Base-by-base conservation (phyloP, 1,140 invertebrate genomes). In the Leptonema lineaticorne region DNA sequence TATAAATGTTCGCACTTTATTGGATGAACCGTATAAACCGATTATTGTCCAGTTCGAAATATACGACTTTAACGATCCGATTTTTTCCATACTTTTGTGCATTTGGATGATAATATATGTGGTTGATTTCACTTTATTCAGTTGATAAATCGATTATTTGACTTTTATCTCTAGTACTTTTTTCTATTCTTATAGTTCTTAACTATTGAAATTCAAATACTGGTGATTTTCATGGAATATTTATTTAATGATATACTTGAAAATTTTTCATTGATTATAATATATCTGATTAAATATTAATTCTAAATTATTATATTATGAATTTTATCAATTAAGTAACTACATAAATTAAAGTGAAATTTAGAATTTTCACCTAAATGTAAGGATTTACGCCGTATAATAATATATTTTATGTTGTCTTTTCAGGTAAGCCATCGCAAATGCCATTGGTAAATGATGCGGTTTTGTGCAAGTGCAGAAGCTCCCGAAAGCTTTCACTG, bases 401-500 rank as follows among this genome's bases (percentile, higher is more conserved):
- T 62, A n/a, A n/a, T n/a, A n/a, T n/a, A 62, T 28, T 62, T 41
- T 62, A 62, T 28, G 29, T 46, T 45, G 26, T 62, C 59, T 62
- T 62, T 41, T 33, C 59, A 41, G 41, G 59, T 62, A 59, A 62
- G 33, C 41, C 33, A 62, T 62, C 29, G 33, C 41, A 24, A 45
- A 41, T 7, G 33, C 59, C 41, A 45, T 37, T 62, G 33, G 33
- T 45, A 62, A 62, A 46, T 18, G 59, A 62, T 46, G 59, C 20
- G 33, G 41, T 46, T 62, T 41, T 41, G 24, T 62, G 59, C 41
- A 46, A 45, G 59, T 62, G 41, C 41, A 62, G 59, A 62, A 33
- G 33, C 30, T 59, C 30, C 30, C 57, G 24, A 29, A 37, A 53
- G 28, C 57, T 33, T 59, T 59, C 30, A 29, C n/a, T 30, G 11